Conservation (phyloP, 2,113 vertebrate species). For the Baryphthengus martii region DNA sequence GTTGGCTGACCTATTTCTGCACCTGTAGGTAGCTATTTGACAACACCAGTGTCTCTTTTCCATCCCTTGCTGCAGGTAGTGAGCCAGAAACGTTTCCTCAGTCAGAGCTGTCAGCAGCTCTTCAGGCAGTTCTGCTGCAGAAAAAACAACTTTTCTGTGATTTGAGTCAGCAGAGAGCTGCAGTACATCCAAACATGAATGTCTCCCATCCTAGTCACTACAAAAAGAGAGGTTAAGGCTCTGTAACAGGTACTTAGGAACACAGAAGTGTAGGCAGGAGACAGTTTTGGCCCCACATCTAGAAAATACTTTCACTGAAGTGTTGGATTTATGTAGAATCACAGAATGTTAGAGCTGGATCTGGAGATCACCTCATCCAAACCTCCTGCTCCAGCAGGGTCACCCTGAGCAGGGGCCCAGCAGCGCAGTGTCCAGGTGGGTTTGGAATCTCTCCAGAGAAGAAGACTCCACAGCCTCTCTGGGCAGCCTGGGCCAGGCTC, state of each 20-base stretch:
- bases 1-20: background rate
- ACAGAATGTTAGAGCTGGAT: too few relatives aligned
- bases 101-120: background rate
- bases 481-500: too few relatives aligned
- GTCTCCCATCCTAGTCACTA: background rate
- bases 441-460: too few relatives aligned
- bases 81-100: background rate
- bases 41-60: background rate
- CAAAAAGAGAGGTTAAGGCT: background rate
- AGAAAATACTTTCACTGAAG: background rate
- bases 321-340: background rate
- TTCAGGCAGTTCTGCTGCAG: background rate
- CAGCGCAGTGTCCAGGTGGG: too few relatives aligned
- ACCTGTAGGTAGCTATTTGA: background rate
- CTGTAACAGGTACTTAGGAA: background rate
- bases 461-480: too few relatives aligned
- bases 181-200: background rate
- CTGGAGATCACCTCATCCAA: too few relatives aligned
- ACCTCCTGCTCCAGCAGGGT: too few relatives aligned
- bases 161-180: background rate
- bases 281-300: background rate
- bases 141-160: background rate
- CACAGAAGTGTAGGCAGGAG: background rate
- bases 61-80: background rate
- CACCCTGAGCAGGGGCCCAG: too few relatives aligned